phyloP scores from a whole-genome alignment of 2,888 invertebrate species.

The Sinodicranocentrus sp. region DNA sequence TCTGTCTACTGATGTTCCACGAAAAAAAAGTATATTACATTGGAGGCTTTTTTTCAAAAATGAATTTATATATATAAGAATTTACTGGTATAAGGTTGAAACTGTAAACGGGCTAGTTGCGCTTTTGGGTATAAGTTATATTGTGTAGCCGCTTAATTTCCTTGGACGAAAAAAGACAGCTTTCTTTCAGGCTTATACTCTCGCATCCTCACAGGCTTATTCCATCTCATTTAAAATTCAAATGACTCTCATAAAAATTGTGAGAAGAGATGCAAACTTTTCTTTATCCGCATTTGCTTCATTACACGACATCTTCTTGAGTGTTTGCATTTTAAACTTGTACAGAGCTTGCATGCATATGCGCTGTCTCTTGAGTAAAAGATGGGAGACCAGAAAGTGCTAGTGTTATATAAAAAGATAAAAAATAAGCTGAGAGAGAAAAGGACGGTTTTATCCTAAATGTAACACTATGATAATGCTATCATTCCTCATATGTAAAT shows the following conservation, averaged over 20 bases:
- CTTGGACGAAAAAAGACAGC: constrained; percentile 55
- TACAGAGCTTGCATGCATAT: no score
- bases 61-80: no score
- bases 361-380: neutral
- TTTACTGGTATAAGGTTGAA: no score
- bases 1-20: constrained; percentile 3
- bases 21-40: no score
- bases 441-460: constrained; percentile 1
- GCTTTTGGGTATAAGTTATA: constrained; percentile 1
- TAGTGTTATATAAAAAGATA: constrained; percentile 7
- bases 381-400: neutral
- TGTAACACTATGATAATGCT: constrained; percentile 47
- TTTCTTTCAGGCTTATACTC: constrained; percentile 47
- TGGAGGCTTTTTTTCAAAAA: no score
- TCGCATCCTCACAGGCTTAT: constrained; percentile 57
- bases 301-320: constrained; percentile 53
- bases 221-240: constrained; percentile 69
- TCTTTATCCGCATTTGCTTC: constrained; percentile 66
- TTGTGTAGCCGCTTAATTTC: constrained; percentile 39
- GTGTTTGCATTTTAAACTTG: constrained; percentile 40
- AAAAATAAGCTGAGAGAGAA: constrained; percentile 21
- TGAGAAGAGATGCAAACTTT: constrained; percentile 65
- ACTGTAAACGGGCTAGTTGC: no score
- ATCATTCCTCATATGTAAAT: constrained; percentile 53
- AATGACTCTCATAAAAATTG: constrained; percentile 70